Percentiles rank a stretch among this genome's conserved stretches.
Evolutionary conservation across 2,888 invertebrate species (phyloP).

Genomic region (Lasioglossum pauxillum): DNA sequence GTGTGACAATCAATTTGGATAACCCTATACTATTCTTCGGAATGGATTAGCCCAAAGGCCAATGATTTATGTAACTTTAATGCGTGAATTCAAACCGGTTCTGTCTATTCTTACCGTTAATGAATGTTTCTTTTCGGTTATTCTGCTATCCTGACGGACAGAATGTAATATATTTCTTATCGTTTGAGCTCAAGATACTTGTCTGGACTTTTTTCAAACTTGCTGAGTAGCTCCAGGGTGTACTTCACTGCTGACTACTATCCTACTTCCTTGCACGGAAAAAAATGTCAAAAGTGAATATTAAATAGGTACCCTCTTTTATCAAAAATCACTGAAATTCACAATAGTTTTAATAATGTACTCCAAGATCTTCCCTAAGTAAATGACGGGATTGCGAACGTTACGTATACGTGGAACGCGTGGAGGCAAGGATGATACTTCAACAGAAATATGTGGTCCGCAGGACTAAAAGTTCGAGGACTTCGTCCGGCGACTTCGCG

Average conservation of each 20-base stretch:
- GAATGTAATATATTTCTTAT: not conserved
- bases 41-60: not conserved
- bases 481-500: not conserved
- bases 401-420: not conserved
- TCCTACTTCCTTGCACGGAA: too few relatives aligned
- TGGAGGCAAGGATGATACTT: not conserved
- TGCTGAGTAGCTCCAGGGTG: not conserved
- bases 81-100: conserved; percentile 3
- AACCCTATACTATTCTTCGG: not conserved
- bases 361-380: too few relatives aligned
- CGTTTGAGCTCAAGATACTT: not conserved
- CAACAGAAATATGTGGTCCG: not conserved
- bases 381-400: not conserved
- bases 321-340: too few relatives aligned
- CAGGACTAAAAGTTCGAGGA: not conserved
- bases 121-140: not conserved
- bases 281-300: not conserved
- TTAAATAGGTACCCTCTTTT: too few relatives aligned
- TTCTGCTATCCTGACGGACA: not conserved
- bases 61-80: conserved; percentile 3
- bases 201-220: not conserved
- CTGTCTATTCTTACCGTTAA: not conserved
- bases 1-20: not conserved
- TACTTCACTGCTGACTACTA: not conserved
- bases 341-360: too few relatives aligned